Evolutionary conservation across 2,888 invertebrate genomes (phyloP).

Genomic region (Cephus nigrinus): DNA sequence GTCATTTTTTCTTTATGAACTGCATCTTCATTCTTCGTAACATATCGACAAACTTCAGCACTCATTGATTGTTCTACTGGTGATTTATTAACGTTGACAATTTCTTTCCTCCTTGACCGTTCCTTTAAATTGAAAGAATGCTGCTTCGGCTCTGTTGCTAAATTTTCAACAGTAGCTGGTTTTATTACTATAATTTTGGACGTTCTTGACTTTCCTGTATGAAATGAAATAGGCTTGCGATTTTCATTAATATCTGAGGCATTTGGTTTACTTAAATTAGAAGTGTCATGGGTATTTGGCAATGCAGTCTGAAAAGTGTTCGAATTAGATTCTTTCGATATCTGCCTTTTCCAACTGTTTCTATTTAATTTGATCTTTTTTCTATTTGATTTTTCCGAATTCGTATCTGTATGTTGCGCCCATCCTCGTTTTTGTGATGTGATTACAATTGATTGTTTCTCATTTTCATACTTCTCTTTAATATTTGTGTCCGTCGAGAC

Average conservation of each 20-base stretch:
- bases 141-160: neutral
- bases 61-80: neutral
- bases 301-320: neutral
- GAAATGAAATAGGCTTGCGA: neutral
- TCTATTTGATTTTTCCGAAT: neutral
- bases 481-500: neutral
- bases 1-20: neutral
- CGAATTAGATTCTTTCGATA: neutral
- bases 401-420: neutral
- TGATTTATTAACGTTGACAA: neutral
- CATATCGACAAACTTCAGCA: neutral
- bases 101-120: neutral
- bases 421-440: neutral
- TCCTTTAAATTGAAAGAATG: neutral
- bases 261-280: neutral
- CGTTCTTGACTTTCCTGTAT: neutral
- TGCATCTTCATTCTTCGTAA: neutral
- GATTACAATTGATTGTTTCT: neutral
- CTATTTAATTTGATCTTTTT: neutral
- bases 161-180: neutral
- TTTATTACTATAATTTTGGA: neutral
- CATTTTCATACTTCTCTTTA: neutral
- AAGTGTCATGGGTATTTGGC: neutral
- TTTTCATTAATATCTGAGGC: neutral
- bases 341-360: neutral